Conservation (phyloP, 2,797 vertebrate species). For the Pangasius sanitwongsei region DNA sequence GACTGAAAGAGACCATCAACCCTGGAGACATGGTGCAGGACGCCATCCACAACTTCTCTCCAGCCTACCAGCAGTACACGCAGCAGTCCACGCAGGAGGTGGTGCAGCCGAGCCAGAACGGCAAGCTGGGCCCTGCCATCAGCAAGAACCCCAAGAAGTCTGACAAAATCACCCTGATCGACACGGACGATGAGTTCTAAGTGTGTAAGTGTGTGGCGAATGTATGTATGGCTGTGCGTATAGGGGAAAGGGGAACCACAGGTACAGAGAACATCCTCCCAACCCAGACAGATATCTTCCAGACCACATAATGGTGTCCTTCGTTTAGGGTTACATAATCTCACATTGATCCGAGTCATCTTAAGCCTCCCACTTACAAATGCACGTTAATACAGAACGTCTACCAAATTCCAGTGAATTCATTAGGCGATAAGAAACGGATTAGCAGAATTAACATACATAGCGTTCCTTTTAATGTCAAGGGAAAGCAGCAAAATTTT, state of each 20-base stretch:
- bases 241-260: too few relatives aligned
- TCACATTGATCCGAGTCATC: slow-evolving; percentile 18
- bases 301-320: slow-evolving; percentile 11
- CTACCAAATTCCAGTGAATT: slow-evolving; percentile 8
- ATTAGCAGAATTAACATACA: slow-evolving; percentile 20
- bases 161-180: slow-evolving; percentile 91
- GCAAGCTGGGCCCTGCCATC: slow-evolving; percentile 60
- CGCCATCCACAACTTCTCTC: slow-evolving; percentile 96
- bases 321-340: slow-evolving; percentile 59
- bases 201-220: neutral
- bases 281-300: neutral
- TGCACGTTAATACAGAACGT: slow-evolving; percentile 19
- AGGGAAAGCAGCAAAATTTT: slow-evolving; percentile 18
- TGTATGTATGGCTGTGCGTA: neutral
- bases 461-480: neutral
- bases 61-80: slow-evolving; percentile 90
- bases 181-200: slow-evolving; percentile 89
- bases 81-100: slow-evolving; percentile 91
- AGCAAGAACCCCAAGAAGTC: slow-evolving; percentile 77
- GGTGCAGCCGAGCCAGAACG: slow-evolving; percentile 72
- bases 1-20: slow-evolving; percentile 94
- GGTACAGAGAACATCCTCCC: neutral
- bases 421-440: slow-evolving; percentile 22
- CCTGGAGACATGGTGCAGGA: slow-evolving; percentile 94
- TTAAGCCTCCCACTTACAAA: slow-evolving; percentile 20